Evolutionary conservation across 1,140 invertebrate genomes (phyloP), one percentile per base, ranked within the genome.

Genomic region (Globodera ellingtonae): DNA sequence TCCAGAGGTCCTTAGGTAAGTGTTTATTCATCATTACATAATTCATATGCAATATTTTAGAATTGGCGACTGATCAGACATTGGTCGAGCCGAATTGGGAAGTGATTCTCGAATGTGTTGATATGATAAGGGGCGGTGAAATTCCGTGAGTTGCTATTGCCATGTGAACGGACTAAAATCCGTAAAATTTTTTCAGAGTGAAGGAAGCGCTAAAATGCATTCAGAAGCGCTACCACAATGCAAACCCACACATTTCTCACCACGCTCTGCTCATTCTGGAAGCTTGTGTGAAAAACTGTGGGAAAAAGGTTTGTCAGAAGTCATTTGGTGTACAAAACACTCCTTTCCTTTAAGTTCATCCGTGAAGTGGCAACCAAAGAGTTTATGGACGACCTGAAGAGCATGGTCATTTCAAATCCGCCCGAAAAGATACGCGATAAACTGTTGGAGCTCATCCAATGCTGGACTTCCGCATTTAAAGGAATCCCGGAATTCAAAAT

Each of bases 231-330:
- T 76, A 85, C 48, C 81, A 84, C 24, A 75, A 79, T 52, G 79
- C 83, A 47, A 89, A 89, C 79, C 87, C 87, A 9, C 88, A 89
- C 72, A 81, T 87, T 67, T 83, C 83, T 59, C 87, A 89, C 77
- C 88, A 89, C 65, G 81, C 88, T n/a, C 70, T 89, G 52, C 59
- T 89, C 10, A 94, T 97, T 59, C 90, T 98, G 52, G 97, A 99
- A 90, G 97, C 96, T 86, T 94, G 95, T 88, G 95, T 98, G 0
- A 99, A 99, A 92, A 98, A 99, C 91, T 99, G 97, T 92, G 96
- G 96, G 87, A 91, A 79, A 15, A 89, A 84, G 80, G 87, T 88
- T 35, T 78, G 47, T 44, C 47, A 56, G 6, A 8, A 21, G 6
- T 15, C 4, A 48, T 24, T 67, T 13, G 10, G 0, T 13, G 9